Base-by-base conservation (phyloP, 2,113 vertebrate genomes). In the Saccopteryx bilineata region DNA sequence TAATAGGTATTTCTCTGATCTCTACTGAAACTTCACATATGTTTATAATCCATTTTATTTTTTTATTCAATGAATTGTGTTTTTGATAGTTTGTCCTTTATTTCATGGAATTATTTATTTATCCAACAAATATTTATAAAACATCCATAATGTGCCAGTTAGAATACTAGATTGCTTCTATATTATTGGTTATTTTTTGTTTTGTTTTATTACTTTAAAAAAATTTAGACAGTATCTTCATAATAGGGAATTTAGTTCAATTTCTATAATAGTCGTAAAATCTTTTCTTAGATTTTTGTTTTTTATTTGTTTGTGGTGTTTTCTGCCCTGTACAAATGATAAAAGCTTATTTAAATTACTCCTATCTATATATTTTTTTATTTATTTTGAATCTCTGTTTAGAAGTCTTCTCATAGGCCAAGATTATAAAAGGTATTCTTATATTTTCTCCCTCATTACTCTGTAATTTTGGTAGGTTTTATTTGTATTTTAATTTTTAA, bases 401-500 rank as follows among this genome's bases (percentile, higher is more conserved):
- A 90, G 11, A 81, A 68, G 15, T 1, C 39, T 87, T 91, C 83
- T 9, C 12, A 21, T 28, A 72, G 31, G 19, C 56, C 21, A 92
- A 75, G 48, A 69, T 75, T 92, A 81, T 71, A 50, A 90, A 71
- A 94, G 69, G 31, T 46, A 39, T 82, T 82, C 76, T 74, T 61
- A 61, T 87, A 72, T 71, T 87, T 96, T 94, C 52, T 96, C 90
- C 69, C 39, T 39, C 79, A 66, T n/a, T 84, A 63, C n/a, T 78
- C 91, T 83, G 26, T 71, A 50, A 39, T 71, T 87, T 74, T 19
- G 10, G 26, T 76, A 11, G 19, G 19, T 61, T 68, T 81, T 48
- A 33, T 68, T 71, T 68, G 21, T 19, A 71, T 93, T 88, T 80
- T 80, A 48, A 52, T 66, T 46, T 92, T 86, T 52, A 81, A 72